Conservation (phyloP, 1,140 invertebrate genomes). For the Ruditapes philippinarum region DNA sequence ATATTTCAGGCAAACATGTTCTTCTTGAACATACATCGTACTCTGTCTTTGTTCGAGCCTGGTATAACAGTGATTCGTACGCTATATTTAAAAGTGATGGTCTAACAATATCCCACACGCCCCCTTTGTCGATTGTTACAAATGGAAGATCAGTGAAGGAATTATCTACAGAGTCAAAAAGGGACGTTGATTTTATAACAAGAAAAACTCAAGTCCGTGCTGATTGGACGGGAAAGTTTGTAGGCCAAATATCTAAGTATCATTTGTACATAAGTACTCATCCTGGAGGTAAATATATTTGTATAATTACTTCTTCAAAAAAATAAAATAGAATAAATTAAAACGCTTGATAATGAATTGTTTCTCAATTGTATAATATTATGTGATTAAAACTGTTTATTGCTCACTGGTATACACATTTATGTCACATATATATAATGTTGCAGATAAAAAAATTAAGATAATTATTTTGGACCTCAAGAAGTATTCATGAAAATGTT, state of each 20-base stretch:
- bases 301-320: background rate
- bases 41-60: constrained; percentile 58
- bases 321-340: background rate
- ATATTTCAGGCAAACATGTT: background rate
- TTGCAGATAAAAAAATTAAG: too few species aligned
- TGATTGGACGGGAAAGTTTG: constrained; percentile 61
- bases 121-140: constrained; percentile 16
- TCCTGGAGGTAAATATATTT: constrained; percentile 60
- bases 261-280: constrained; percentile 58
- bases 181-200: constrained; percentile 62
- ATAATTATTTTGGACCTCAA: too few species aligned
- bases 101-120: constrained; percentile 24
- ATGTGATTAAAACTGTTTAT: too few species aligned
- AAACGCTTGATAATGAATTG: too few species aligned
- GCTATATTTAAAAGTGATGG: constrained; percentile 66
- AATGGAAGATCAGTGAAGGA: constrained; percentile 56
- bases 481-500: background rate
- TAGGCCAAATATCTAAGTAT: constrained; percentile 9
- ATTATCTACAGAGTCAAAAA: background rate
- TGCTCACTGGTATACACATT: background rate
- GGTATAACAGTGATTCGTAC: constrained; percentile 50
- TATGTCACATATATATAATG: too few species aligned
- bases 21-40: constrained; percentile 5
- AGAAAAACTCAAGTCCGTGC: constrained; percentile 5
- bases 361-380: too few species aligned